phyloP scores from a whole-genome alignment of 1,140 invertebrate species.

The Pygmarrhopalites habei region DNA sequence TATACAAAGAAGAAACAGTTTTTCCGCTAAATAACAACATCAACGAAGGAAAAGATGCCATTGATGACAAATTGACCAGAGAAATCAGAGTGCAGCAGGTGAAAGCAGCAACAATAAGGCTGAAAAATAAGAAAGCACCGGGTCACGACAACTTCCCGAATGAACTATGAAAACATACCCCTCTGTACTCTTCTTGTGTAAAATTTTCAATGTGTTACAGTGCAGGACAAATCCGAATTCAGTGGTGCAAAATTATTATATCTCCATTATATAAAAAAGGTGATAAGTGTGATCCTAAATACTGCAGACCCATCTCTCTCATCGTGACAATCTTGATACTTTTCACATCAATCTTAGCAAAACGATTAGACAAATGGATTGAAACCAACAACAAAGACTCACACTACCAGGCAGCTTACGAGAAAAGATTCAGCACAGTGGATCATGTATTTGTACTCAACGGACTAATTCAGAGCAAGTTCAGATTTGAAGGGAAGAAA shows the following conservation, averaged over 20 bases:
- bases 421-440: background rate
- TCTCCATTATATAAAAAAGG: constrained; percentile 35
- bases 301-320: constrained; percentile 40
- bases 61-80: background rate
- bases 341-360: constrained; percentile 34
- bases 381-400: constrained; percentile 25
- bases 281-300: constrained; percentile 21
- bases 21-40: too few species aligned
- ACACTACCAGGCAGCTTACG: constrained; percentile 16
- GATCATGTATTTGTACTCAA: constrained; percentile 19
- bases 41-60: too few species aligned
- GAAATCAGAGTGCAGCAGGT: background rate
- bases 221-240: background rate
- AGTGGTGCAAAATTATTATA: constrained; percentile 11
- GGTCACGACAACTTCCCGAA: background rate
- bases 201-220: background rate
- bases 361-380: constrained; percentile 32
- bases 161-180: background rate
- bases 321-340: constrained; percentile 37
- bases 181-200: background rate
- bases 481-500: background rate
- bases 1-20: too few species aligned
- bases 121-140: constrained; percentile 1
- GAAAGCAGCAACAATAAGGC: background rate
- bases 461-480: background rate